Conservation (phyloP, 2,113 vertebrate species). For the Otocyon megalotis region DNA sequence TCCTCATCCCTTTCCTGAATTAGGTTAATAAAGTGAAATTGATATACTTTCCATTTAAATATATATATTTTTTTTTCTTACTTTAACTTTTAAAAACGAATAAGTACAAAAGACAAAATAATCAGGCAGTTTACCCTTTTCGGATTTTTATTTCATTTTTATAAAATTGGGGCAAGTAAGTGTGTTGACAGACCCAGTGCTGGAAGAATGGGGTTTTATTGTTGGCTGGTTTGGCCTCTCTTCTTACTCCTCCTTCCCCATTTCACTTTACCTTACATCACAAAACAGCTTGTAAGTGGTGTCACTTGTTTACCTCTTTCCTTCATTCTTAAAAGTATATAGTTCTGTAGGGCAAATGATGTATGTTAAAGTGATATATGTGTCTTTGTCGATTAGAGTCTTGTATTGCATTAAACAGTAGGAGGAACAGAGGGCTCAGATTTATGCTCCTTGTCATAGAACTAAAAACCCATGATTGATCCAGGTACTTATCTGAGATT, state of each 20-base stretch:
- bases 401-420: conserved; percentile 35
- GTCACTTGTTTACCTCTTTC: conserved; percentile 73
- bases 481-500: conserved; percentile 43
- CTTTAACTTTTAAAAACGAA: conserved; percentile 84
- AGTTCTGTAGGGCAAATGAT: conserved; percentile 67
- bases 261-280: conserved; percentile 45
- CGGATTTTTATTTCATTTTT: conserved; percentile 59
- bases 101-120: conserved; percentile 79
- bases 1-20: conserved; percentile 75
- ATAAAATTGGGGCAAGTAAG: conserved; percentile 67
- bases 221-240: conserved; percentile 39
- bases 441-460: conserved; percentile 33
- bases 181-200: conserved; percentile 58
- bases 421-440: conserved; percentile 38
- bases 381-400: conserved; percentile 73
- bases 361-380: conserved; percentile 66
- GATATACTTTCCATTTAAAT: conserved; percentile 86
- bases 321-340: conserved; percentile 73
- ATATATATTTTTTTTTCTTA: conserved; percentile 87
- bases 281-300: conserved; percentile 65
- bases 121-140: conserved; percentile 62
- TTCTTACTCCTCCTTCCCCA: conserved; percentile 28
- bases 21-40: conserved; percentile 90
- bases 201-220: conserved; percentile 64
- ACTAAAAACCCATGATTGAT: conserved; percentile 72